These are phyloP conservation scores for Drosophila recens DNA, from an alignment of 2,888 invertebrate species.

Conservation along the genomic window DNA sequence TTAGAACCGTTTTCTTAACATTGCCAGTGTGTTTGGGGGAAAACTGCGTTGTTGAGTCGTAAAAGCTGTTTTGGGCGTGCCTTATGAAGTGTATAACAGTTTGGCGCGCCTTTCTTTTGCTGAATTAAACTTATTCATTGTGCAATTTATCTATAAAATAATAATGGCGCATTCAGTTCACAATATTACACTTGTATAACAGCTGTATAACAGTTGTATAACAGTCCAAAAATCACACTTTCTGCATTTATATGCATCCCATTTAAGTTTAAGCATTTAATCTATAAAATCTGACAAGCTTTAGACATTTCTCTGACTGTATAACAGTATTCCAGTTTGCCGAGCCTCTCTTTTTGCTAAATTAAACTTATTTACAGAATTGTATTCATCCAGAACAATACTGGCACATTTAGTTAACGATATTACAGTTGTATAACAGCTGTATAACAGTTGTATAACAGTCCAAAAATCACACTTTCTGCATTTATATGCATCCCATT, in stretches of 20 bases:
- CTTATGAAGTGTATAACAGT: too few species aligned
- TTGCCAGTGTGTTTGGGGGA: background rate
- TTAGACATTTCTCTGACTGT: background rate
- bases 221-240: background rate
- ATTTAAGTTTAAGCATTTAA: too few species aligned
- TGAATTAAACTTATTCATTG: background rate
- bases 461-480: background rate
- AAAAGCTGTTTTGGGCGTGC: too few species aligned
- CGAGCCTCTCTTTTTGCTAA: background rate
- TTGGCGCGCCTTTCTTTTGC: background rate
- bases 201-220: constrained; percentile 22
- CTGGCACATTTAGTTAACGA: background rate
- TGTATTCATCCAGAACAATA: background rate
- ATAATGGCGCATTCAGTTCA: background rate
- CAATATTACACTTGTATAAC: constrained; percentile 18
- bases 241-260: background rate
- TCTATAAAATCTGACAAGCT: too few species aligned
- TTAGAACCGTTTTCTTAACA: background rate
- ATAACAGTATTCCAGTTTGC: constrained; percentile 9
- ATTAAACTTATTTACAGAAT: background rate
- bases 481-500: background rate
- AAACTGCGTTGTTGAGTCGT: background rate
- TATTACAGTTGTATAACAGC: constrained; percentile 23
- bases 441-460: too few species aligned
- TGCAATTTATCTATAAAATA: background rate